Evolutionary conservation across 2,113 vertebrate species (phyloP).

Genomic region (Capreolus pygargus): DNA sequence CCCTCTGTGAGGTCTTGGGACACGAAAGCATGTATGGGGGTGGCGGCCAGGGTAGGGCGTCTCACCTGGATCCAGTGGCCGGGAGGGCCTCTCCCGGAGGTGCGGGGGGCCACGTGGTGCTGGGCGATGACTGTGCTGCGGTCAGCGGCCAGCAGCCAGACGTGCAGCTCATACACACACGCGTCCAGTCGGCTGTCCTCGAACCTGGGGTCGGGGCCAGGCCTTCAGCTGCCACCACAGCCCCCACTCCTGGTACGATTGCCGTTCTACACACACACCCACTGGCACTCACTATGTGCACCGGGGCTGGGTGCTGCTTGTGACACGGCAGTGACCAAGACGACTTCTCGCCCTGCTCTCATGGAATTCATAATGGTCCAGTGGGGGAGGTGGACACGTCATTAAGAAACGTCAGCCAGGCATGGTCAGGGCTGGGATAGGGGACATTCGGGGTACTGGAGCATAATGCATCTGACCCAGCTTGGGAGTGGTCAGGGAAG

Average conservation of each 20-base stretch:
- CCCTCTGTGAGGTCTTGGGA: neutral
- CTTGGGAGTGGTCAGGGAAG: neutral
- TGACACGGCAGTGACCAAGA: neutral
- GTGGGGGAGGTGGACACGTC: neutral
- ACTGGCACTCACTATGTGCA: neutral
- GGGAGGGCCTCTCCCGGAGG: conserved; percentile 9
- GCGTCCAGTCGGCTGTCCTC: conserved; percentile 87
- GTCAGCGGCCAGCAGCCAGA: conserved; percentile 85
- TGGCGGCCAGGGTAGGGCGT: neutral
- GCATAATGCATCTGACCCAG: neutral
- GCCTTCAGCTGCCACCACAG: neutral
- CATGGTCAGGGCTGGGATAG: neutral
- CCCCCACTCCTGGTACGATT: accelerated
- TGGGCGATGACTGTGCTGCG: conserved; percentile 81
- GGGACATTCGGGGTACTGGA: neutral
- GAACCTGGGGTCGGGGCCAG: conserved; percentile 78
- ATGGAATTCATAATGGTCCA: neutral
- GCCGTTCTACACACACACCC: neutral
- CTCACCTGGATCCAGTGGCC: conserved; percentile 67
- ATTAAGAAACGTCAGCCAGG: neutral
- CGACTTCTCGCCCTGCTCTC: neutral
- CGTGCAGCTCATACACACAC: conserved; percentile 86
- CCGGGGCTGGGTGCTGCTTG: neutral
- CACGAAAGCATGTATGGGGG: accelerated
- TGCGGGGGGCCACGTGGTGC: conserved; percentile 68